Evolutionary conservation across 2,113 vertebrate genomes (phyloP), one percentile per base, ranked within the genome.

Genomic region (Merops nubicus): DNA sequence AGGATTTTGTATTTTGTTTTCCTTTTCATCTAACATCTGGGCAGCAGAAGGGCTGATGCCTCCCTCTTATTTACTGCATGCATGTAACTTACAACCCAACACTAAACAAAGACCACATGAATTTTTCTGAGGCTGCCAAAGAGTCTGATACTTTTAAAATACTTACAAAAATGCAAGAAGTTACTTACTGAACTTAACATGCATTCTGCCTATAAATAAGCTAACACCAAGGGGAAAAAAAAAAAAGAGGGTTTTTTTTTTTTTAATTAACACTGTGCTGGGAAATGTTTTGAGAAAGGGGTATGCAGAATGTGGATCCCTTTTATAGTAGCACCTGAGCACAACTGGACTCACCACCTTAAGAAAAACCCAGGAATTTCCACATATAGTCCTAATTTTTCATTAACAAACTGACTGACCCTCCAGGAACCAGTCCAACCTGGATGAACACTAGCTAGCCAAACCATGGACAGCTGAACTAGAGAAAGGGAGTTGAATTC

Each of bases 21-120:
- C 63, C 63, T 88, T 95, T 85, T 73, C 86, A 85, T 86, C 92
- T 76, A 96, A 98, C 98, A 99, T 99, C 98, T 98, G 98, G 98
- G 96, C 97, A 98, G 94, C 98, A 98, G 98, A 95, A 96, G 94
- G 93, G 91, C 94, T 94, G 95, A 90, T 86, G 59, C 48, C 74
- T 75, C 83, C 89, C 91, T 94, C 91, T 91, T 68, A 76, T 70
- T 91, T 91, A 96, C 92, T 79, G 64, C 81, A 75, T 89, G 97
- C 98, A 96, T 96, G 95, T 96, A 97, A 96, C 96, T 94, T 91
- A 92, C 82, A 88, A 93, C 97, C 96, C 97, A 91, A 29, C 85
- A 62, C 92, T 91, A 96, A 97, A 98, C 92, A 95, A 88, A 96
- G 96, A 97, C 89, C 96, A 98, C 96, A 95, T 94, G 96, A 94